Percentiles rank a stretch among this genome's conserved stretches.
Evolutionary conservation across 1,140 invertebrate species (phyloP).

Genomic region (Eriocheir sinensis): DNA sequence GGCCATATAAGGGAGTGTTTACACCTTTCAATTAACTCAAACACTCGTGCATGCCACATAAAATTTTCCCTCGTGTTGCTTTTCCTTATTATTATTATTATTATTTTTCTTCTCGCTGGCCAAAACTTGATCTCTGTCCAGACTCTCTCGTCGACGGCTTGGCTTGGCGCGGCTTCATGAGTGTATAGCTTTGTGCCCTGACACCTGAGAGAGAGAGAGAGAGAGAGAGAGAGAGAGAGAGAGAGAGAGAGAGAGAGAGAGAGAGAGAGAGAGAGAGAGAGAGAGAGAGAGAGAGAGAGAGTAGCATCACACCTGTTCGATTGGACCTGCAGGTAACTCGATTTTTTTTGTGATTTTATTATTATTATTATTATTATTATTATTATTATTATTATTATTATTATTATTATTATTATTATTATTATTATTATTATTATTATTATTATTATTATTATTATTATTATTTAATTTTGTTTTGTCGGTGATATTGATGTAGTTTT

Average conservation of each 20-base stretch:
- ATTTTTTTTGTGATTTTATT: neutral
- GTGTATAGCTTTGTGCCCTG: too few species aligned
- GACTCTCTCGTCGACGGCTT: too few species aligned
- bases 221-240: slow-evolving; percentile 26
- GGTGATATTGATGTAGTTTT: too few species aligned
- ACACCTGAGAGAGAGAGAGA: neutral
- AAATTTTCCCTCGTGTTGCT: too few species aligned
- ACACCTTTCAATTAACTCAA: too few species aligned
- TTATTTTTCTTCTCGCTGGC: too few species aligned
- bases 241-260: slow-evolving; percentile 38
- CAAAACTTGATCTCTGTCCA: too few species aligned
- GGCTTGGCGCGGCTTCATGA: too few species aligned
- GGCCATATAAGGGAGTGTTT: too few species aligned
- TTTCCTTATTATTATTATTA: too few species aligned
- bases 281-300: neutral
- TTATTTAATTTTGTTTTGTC: neutral
- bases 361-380: neutral
- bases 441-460: neutral
- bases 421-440: neutral
- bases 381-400: neutral
- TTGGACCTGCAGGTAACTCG: neutral
- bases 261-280: neutral
- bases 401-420: neutral
- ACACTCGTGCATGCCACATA: too few species aligned
- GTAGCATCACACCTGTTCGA: neutral